A percentile compares a stretch with the other conserved stretches of the same genome.
Conservation (phyloP, 2,888 invertebrate species). For the Drosophila niveifrons region DNA sequence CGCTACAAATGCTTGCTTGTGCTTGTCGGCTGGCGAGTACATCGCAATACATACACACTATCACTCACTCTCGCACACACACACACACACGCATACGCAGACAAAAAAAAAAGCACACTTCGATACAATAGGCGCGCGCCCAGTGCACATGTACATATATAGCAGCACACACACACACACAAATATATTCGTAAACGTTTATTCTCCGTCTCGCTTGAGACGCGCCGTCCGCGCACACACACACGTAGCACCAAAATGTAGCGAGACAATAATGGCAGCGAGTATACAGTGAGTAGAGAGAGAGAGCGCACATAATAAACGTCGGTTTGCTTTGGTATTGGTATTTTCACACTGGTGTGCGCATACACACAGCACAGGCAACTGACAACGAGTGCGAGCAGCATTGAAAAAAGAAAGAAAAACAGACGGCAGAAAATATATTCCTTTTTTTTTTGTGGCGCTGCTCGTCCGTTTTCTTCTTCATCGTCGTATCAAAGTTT, state of each 20-base stretch:
- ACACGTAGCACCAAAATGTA: conserved; percentile 49
- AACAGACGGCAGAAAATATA: conserved; percentile 83
- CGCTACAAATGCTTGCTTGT: conserved; percentile 33
- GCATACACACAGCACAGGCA: conserved; percentile 67
- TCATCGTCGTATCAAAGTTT: conserved; percentile 84
- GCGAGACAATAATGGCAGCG: conserved; percentile 59
- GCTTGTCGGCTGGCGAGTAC: conserved; percentile 47
- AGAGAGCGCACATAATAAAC: conserved; percentile 53
- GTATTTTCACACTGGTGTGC: conserved; percentile 65
- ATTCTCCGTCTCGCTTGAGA: conserved; percentile 51
- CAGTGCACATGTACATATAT: conserved; percentile 49
- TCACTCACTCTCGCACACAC: background rate
- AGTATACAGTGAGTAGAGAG: conserved; percentile 60
- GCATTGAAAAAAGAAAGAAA: conserved; percentile 84
- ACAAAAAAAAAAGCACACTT: conserved; percentile 24
- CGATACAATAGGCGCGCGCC: conserved; percentile 54
- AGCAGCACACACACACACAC: conserved; percentile 11
- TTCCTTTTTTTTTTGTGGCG: conserved; percentile 79
- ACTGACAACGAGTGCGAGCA: conserved; percentile 80
- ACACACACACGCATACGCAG: conserved; percentile 17
- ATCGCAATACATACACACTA: conserved; percentile 32
- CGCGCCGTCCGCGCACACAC: conserved; percentile 43
- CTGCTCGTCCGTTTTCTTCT: conserved; percentile 83
- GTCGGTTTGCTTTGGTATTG: conserved; percentile 48
- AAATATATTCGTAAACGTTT: conserved; percentile 54